phyloP scores from a whole-genome alignment of 2,113 vertebrate genomes.

The Hymenochirus boettgeri region DNA sequence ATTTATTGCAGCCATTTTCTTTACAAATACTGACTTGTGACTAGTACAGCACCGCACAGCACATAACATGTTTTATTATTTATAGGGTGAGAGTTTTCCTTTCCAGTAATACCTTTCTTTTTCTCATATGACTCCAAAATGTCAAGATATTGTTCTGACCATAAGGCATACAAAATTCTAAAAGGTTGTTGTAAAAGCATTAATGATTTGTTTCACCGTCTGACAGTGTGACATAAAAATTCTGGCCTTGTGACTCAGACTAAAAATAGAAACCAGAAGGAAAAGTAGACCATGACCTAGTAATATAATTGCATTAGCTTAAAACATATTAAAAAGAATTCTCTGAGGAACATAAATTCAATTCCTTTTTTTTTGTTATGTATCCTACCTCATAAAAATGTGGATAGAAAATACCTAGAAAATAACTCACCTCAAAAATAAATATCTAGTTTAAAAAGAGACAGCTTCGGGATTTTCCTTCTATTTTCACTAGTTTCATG shows the following conservation, averaged over 20 bases:
- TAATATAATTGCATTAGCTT: conserved; percentile 21
- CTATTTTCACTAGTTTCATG: no score
- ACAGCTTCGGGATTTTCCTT: no score
- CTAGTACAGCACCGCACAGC: no score
- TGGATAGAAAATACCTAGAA: no score
- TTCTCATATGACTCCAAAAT: neutral
- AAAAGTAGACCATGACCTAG: conserved; percentile 25
- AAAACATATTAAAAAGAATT: conserved; percentile 14
- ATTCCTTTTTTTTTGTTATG: no score
- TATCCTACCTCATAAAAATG: no score
- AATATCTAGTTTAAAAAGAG: no score
- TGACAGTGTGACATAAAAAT: conserved; percentile 26
- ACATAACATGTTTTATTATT: no score
- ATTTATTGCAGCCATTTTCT: no score
- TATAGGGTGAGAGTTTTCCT: neutral
- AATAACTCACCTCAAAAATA: no score
- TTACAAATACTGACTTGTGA: no score
- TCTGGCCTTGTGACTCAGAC: conserved; percentile 16
- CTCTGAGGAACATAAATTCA: neutral
- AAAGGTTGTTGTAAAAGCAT: conserved; percentile 16
- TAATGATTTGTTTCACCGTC: conserved; percentile 14
- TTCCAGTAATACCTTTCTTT: neutral
- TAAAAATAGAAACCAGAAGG: conserved; percentile 33
- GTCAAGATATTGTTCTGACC: neutral
- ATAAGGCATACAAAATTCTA: conserved; percentile 10